Percentiles rank a stretch among this genome's conserved stretches.
These are phyloP conservation scores for Mizuhopecten yessoensis DNA, from an alignment of 1,140 invertebrate genomes.

Conservation along the genomic window DNA sequence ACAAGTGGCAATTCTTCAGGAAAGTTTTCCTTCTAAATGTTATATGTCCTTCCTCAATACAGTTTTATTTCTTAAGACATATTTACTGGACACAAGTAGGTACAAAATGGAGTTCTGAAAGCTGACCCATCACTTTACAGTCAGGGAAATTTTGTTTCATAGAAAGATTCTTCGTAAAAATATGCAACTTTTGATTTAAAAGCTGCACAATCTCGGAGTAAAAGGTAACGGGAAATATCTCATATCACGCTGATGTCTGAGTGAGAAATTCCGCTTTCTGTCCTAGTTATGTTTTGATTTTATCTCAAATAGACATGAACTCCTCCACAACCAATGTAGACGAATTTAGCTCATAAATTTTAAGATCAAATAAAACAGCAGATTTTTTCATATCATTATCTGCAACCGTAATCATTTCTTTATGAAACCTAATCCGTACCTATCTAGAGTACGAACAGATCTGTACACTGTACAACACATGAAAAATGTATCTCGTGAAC, in stretches of 20 bases:
- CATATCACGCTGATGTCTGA: not conserved
- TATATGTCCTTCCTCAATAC: too few relatives aligned
- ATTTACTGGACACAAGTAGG: too few relatives aligned
- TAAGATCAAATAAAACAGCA: not conserved
- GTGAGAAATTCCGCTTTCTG: conserved; percentile 23
- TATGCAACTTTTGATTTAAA: not conserved
- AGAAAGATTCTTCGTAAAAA: not conserved
- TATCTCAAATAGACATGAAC: conserved; percentile 17
- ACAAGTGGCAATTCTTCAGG: too few relatives aligned
- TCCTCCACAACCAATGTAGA: not conserved
- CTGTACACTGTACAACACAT: not conserved
- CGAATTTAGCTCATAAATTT: not conserved
- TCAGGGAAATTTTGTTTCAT: not conserved
- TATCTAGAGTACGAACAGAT: not conserved
- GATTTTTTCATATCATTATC: conserved; percentile 35
- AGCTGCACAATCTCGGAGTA: not conserved
- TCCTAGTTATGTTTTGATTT: conserved; percentile 3
- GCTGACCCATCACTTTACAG: too few relatives aligned
- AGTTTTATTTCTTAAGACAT: too few relatives aligned
- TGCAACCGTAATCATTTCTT: conserved; percentile 1
- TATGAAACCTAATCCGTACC: conserved; percentile 9
- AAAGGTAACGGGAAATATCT: not conserved
- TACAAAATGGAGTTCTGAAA: too few relatives aligned
- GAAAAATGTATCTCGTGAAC: not conserved
- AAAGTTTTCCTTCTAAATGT: too few relatives aligned